These are phyloP conservation scores for Holacanthella duospinosa DNA, from an alignment of 2,888 invertebrate genomes.

Conservation along the genomic window DNA sequence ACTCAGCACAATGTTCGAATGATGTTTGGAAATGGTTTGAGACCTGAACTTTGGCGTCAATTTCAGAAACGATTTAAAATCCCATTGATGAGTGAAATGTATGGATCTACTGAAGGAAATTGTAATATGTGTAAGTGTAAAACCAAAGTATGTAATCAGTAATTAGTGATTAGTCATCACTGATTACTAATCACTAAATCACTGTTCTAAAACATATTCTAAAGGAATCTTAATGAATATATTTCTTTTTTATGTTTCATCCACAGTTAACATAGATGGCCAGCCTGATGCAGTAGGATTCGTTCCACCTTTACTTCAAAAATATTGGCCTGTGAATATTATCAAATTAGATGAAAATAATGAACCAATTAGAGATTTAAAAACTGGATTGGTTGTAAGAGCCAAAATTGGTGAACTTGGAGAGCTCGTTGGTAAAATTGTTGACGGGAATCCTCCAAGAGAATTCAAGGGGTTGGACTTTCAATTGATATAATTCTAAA, in stretches of 20 bases:
- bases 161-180: no score
- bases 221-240: neutral
- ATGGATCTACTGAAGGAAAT: conserved; percentile 96
- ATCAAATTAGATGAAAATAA: conserved; percentile 75
- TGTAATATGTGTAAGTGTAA: conserved; percentile 10
- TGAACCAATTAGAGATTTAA: conserved; percentile 70
- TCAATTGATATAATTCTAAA: neutral
- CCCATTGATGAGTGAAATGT: conserved; percentile 75
- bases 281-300: conserved; percentile 91
- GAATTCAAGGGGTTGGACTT: conserved; percentile 11
- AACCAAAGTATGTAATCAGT: neutral
- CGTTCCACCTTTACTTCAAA: conserved; percentile 74
- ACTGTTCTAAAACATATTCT: neutral
- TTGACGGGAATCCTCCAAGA: neutral
- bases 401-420: conserved; percentile 72
- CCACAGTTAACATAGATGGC: conserved; percentile 80
- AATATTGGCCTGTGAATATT: conserved; percentile 60
- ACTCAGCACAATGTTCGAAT: conserved; percentile 61
- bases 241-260: neutral
- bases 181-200: neutral
- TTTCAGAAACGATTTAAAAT: conserved; percentile 80
- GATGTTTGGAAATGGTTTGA: conserved; percentile 83
- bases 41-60: conserved; percentile 86
- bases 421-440: conserved; percentile 76
- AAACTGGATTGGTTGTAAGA: conserved; percentile 63